phyloP scores from a whole-genome alignment of 2,113 vertebrate species.

The Amphilophus citrinellus region DNA sequence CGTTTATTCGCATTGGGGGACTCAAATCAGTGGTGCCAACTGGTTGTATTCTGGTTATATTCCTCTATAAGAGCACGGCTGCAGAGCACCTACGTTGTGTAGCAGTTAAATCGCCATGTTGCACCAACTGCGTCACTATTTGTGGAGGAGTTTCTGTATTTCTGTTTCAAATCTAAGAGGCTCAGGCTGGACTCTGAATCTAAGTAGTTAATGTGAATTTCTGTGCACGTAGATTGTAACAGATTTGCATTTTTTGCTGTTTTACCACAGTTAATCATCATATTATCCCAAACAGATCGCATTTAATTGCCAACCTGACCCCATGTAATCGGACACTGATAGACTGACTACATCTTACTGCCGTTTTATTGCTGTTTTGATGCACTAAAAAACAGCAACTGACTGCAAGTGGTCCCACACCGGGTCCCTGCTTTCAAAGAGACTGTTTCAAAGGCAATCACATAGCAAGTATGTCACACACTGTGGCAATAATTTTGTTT shows the following conservation, averaged over 20 bases:
- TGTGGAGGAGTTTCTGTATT: neutral
- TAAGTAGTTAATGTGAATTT: neutral
- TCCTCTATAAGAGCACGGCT: neutral
- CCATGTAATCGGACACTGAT: neutral
- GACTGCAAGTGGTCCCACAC: neutral
- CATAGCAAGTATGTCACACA: too few relatives aligned
- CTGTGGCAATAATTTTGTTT: neutral
- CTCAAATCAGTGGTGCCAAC: neutral
- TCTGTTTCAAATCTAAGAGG: neutral
- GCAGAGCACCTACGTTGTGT: rapidly evolving
- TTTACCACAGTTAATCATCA: neutral
- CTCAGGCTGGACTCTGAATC: neutral
- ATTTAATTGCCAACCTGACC: neutral
- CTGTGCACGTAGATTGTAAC: neutral
- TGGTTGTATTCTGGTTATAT: neutral
- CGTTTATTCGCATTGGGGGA: neutral
- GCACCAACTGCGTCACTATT: neutral
- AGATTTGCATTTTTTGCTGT: neutral
- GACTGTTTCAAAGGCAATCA: neutral
- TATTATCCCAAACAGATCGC: neutral
- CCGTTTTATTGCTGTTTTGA: neutral
- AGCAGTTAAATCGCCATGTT: neutral
- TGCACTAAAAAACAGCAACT: neutral
- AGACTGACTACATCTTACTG: neutral
- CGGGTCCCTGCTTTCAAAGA: too few relatives aligned